phyloP scores from a whole-genome alignment of 1,140 invertebrate genomes.

The Teleopsis dalmanni region DNA sequence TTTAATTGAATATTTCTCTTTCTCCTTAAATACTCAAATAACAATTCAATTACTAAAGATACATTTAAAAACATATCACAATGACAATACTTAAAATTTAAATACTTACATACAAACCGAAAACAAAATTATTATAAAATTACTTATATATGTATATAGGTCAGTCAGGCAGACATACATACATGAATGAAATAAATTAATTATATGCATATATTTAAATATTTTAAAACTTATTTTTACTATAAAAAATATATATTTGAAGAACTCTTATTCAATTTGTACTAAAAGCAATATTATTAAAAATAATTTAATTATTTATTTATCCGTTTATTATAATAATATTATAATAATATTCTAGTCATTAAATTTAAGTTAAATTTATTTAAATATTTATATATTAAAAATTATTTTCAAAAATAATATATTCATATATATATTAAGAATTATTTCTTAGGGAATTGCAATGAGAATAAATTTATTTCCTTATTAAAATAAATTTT shows the following conservation, averaged over 20 bases:
- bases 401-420: not conserved
- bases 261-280: too few relatives aligned
- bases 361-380: too few relatives aligned
- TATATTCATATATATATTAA: not conserved
- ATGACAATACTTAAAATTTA: constrained; percentile 43
- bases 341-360: too few relatives aligned
- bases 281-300: too few relatives aligned
- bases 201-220: too few relatives aligned
- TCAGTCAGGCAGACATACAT: not conserved
- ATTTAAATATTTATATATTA: constrained; percentile 1
- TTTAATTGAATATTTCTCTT: not conserved
- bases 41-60: constrained; percentile 39
- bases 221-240: too few relatives aligned
- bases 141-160: not conserved
- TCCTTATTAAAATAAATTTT: too few relatives aligned
- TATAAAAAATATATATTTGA: too few relatives aligned
- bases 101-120: constrained; percentile 10
- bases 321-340: too few relatives aligned
- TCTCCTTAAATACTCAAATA: not conserved
- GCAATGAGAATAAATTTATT: too few relatives aligned
- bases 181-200: too few relatives aligned
- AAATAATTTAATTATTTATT: too few relatives aligned
- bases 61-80: constrained; percentile 44
- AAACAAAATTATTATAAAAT: not conserved
- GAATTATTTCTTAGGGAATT: not conserved